Base-by-base conservation (phyloP, 2,113 vertebrate genomes). In the Cinclus cinclus region DNA sequence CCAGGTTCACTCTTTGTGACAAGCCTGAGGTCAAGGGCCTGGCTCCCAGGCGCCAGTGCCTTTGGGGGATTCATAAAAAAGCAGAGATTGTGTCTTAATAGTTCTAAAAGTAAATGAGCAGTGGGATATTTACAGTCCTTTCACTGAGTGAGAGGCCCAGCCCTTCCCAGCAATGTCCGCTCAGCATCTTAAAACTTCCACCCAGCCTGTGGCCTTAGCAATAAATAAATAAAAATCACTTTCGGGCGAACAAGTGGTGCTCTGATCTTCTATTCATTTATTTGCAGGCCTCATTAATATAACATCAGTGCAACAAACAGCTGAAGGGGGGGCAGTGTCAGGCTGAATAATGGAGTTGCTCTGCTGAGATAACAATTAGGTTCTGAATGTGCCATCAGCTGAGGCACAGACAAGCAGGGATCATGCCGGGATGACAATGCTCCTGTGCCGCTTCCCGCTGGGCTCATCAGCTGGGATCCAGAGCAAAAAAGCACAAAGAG, bases 291-390 rank as follows among this genome's bases (percentile, higher is more conserved):
- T 98, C 97, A 98, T 98, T 98, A 98, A 98, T 98, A 98, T 97
- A 98, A 98, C 98, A 98, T 98, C 97, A 96, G 96, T 46, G 97
- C 96, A 97, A 98, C 97, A 98, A 98, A 98, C 98, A 98, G 98
- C 98, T 96, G 96, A 97, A 94, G 95, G 97, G 97, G 94, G 87
- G 88, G 74, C 88, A 92, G 96, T 97, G 98, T 98, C 98, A 98
- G 96, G 93, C 97, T 98, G 98, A 98, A 98, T 98, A 98, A 98
- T 98, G 97, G 97, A 97, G 97, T 97, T 88, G 90, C 97, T 98
- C 96, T 97, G 96, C 96, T 96, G 97, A 98, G 97, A 98, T 98
- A 98, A 98, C 98, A 98, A 98, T 98, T 98, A 98, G 97, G 94
- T 93, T 97, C 94, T 96, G 97, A 98, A 97, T 97, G 97, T 94